Conservation (phyloP, 2,888 invertebrate genomes). For the Tanypteryx hageni region DNA sequence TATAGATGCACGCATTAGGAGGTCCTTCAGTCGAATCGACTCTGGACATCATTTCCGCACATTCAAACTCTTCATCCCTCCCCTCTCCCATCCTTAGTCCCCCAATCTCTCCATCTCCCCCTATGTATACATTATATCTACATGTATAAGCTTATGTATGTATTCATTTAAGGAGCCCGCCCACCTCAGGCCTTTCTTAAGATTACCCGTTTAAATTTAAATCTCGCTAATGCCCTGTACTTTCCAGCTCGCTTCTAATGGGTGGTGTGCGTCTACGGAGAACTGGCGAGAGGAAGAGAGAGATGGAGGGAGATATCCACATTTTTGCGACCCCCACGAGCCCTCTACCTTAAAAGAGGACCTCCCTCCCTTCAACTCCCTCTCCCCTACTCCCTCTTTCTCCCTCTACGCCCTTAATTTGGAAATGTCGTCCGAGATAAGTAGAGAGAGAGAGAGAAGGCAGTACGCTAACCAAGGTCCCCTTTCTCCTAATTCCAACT, state of each 20-base stretch:
- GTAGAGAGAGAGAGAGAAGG: background rate
- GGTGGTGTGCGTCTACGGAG: background rate
- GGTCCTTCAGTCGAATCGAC: no score
- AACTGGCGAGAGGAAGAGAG: background rate
- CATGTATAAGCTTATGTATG: background rate
- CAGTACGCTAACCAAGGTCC: background rate
- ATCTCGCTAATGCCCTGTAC: constrained; percentile 25
- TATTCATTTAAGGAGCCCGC: background rate
- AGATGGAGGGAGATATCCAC: background rate
- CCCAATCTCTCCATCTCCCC: background rate
- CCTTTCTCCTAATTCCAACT: constrained; percentile 34
- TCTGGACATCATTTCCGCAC: no score
- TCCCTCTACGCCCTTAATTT: constrained; percentile 25
- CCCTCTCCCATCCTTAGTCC: no score
- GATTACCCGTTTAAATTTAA: constrained; percentile 44
- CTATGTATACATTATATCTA: background rate
- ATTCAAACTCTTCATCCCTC: no score
- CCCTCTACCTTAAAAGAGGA: background rate
- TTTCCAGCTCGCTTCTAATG: constrained; percentile 30
- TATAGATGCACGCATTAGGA: background rate
- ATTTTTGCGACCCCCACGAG: background rate
- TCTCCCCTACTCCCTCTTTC: background rate
- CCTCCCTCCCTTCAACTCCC: background rate
- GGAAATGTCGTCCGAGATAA: constrained; percentile 49
- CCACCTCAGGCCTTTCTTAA: constrained; percentile 33